Conservation (phyloP, 2,888 invertebrate species). For the Cataglyphis altisquamis region DNA sequence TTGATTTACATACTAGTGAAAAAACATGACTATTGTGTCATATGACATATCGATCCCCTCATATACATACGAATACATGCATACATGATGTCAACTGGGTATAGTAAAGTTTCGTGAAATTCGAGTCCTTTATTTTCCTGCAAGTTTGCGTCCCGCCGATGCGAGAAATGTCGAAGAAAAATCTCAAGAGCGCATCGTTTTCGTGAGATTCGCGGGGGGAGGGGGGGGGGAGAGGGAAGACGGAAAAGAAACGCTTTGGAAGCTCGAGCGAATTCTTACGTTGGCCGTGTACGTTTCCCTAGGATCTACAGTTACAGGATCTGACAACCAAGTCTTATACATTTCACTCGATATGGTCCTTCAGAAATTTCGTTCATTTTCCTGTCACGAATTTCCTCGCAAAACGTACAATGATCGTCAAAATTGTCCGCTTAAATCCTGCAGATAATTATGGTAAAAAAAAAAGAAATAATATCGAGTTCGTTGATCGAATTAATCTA, state of each 20-base stretch:
- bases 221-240: constrained; percentile 11
- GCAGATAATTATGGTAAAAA: constrained; percentile 15
- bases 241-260: constrained; percentile 61
- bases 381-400: constrained; percentile 50
- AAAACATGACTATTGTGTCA: neutral
- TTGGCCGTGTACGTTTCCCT: constrained; percentile 46
- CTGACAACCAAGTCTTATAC: constrained; percentile 58
- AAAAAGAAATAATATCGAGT: neutral
- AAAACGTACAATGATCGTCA: constrained; percentile 16
- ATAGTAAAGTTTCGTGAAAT: constrained; percentile 78
- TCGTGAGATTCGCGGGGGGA: constrained; percentile 69
- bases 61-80: neutral
- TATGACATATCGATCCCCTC: constrained; percentile 6
- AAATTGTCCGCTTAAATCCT: neutral
- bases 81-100: neutral
- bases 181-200: constrained; percentile 78
- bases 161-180: constrained; percentile 72
- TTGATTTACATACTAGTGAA: neutral
- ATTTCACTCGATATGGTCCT: constrained; percentile 54
- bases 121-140: constrained; percentile 78
- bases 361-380: constrained; percentile 59
- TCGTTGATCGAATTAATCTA: constrained; percentile 12
- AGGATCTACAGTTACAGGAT: constrained; percentile 13
- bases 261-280: constrained; percentile 74
- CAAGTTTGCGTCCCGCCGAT: constrained; percentile 54